phyloP scores from a whole-genome alignment of 2,113 vertebrate species.

The Atractosteus spatula region DNA sequence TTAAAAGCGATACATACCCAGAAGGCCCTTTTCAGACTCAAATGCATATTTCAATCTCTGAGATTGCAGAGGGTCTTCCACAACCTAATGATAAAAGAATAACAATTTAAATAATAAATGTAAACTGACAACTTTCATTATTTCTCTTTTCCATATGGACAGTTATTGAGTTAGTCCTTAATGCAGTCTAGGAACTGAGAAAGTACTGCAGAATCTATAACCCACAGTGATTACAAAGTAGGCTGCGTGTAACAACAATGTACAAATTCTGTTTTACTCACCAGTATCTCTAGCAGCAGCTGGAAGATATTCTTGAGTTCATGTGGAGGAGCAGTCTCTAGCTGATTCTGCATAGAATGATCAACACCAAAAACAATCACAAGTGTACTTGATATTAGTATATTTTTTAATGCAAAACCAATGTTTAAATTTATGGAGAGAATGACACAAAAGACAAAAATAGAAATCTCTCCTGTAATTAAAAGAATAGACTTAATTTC shows the following conservation, averaged over 20 bases:
- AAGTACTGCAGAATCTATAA: neutral
- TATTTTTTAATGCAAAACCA: no score
- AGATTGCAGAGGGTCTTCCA: slow-evolving; percentile 89
- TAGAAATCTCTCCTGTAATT: no score
- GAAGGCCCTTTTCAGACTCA: slow-evolving; percentile 92
- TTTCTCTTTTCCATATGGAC: neutral
- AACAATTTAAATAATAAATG: slow-evolving; percentile 13
- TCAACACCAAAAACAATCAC: no score
- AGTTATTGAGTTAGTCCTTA: neutral
- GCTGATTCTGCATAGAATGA: slow-evolving; percentile 71
- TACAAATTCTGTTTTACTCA: slow-evolving; percentile 54
- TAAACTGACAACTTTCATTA: neutral
- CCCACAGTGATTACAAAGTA: neutral
- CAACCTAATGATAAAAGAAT: slow-evolving; percentile 66
- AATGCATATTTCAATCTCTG: slow-evolving; percentile 94
- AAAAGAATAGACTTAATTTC: no score
- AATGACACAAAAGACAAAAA: no score
- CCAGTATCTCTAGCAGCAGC: slow-evolving; percentile 90
- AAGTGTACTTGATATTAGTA: no score
- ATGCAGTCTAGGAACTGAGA: neutral
- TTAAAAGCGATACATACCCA: slow-evolving; percentile 68
- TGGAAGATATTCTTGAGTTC: slow-evolving; percentile 96
- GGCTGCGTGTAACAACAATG: neutral
- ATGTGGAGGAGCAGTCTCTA: slow-evolving; percentile 92
- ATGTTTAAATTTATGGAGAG: no score